Evolutionary conservation across 2,113 vertebrate genomes (phyloP).

Genomic region (Sisor rabdophorus): DNA sequence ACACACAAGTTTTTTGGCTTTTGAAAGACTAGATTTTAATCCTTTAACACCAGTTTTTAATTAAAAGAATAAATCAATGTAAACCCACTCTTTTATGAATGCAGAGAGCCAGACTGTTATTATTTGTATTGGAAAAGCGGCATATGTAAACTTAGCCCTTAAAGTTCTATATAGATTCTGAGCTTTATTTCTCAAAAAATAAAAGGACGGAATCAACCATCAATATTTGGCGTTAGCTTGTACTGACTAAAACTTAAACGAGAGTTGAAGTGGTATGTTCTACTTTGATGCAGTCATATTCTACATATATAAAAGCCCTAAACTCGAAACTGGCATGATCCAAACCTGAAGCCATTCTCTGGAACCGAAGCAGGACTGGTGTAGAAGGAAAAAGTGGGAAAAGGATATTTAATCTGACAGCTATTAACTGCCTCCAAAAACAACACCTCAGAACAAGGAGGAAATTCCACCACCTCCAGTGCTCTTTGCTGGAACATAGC

Average conservation of each 20-base stretch:
- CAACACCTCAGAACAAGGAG: slow-evolving; percentile 77
- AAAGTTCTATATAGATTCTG: slow-evolving; percentile 26
- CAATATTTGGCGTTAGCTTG: not conserved
- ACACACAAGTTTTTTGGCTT: slow-evolving; percentile 1
- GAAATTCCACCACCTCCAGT: slow-evolving; percentile 72
- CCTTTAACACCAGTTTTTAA: slow-evolving; percentile 2
- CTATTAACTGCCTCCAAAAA: slow-evolving; percentile 75
- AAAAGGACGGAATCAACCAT: slow-evolving; percentile 45
- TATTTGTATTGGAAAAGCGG: slow-evolving; percentile 3
- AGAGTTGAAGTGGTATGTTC: not conserved
- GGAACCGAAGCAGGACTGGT: slow-evolving; percentile 61
- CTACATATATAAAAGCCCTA: slow-evolving; percentile 32
- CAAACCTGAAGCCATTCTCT: slow-evolving; percentile 58
- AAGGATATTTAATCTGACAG: slow-evolving; percentile 63
- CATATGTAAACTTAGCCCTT: slow-evolving; percentile 26
- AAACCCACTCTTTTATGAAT: slow-evolving; percentile 28
- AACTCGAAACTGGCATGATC: slow-evolving; percentile 49
- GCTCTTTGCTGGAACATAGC: slow-evolving; percentile 66
- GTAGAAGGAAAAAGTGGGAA: slow-evolving; percentile 62
- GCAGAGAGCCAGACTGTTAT: not conserved
- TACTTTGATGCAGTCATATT: not conserved
- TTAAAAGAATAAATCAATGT: slow-evolving; percentile 7
- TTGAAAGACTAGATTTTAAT: not conserved
- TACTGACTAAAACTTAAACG: not conserved
- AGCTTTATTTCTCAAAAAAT: not conserved